A percentile compares a stretch with the other conserved stretches of the same genome.
Evolutionary conservation across 2,888 invertebrate species (phyloP).

Genomic region (Nowickia ferox): DNA sequence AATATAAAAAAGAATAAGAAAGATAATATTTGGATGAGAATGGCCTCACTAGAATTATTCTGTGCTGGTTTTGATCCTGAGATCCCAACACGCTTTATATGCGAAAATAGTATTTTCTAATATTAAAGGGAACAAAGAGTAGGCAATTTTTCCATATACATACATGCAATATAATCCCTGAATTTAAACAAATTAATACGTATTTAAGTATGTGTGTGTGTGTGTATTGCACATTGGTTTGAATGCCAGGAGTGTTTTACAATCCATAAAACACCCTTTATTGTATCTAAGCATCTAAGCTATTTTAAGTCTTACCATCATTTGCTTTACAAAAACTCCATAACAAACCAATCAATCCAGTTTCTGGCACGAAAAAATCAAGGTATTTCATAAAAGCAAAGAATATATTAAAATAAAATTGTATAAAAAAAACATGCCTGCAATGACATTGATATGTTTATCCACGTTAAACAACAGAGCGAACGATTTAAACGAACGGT

Average conservation of each 20-base stretch:
- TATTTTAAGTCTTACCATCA: constrained; percentile 53
- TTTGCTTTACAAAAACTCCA: constrained; percentile 17
- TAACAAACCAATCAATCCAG: constrained; percentile 55
- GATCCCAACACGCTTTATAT: no score
- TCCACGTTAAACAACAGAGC: constrained; percentile 64
- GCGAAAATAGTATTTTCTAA: no score
- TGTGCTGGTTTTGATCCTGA: no score
- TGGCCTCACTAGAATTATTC: no score
- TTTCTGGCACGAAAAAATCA: constrained; percentile 36
- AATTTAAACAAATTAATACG: constrained; percentile 54
- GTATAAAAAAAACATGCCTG: constrained; percentile 39
- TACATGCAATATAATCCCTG: constrained; percentile 42
- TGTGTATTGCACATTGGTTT: not conserved
- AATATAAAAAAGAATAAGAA: no score
- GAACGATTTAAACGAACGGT: constrained; percentile 59
- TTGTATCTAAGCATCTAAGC: constrained; percentile 55
- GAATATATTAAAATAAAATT: constrained; percentile 25
- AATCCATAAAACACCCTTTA: constrained; percentile 59
- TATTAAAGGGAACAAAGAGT: not conserved
- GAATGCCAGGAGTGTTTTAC: constrained; percentile 23
- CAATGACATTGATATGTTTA: constrained; percentile 71
- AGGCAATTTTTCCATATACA: not conserved
- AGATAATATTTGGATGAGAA: no score
- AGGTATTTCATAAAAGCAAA: constrained; percentile 44
- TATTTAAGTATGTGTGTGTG: not conserved